phyloP scores from a whole-genome alignment of 2,113 vertebrate species.

The Microcebus lehilahytsara region DNA sequence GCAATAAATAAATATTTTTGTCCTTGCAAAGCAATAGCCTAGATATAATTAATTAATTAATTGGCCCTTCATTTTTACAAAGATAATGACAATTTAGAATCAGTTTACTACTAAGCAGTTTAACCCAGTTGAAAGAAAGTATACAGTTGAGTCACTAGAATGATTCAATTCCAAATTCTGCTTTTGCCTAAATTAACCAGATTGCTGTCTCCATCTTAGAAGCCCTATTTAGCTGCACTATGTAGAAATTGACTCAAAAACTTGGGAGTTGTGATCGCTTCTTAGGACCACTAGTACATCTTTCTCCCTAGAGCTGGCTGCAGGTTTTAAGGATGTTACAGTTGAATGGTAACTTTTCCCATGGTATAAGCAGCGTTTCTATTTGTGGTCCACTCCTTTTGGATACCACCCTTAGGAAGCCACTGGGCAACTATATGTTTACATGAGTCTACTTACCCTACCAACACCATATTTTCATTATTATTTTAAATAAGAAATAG shows the following conservation, averaged over 20 bases:
- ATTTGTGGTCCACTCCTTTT: neutral
- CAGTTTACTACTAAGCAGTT: neutral
- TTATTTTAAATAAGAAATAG: constrained; percentile 29
- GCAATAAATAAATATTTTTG: neutral
- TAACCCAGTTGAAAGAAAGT: neutral
- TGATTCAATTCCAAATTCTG: constrained; percentile 7
- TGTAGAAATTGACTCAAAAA: neutral
- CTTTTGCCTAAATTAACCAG: neutral
- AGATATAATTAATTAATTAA: neutral
- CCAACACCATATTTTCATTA: neutral
- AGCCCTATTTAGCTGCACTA: neutral
- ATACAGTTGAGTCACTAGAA: neutral
- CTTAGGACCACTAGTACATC: neutral
- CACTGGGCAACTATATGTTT: neutral
- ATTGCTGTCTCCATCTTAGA: neutral
- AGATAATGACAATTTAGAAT: neutral
- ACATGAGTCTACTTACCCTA: neutral
- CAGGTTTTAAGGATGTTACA: neutral
- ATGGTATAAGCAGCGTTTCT: neutral
- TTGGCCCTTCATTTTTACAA: neutral
- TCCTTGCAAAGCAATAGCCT: neutral
- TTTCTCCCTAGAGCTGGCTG: neutral
- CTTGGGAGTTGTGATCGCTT: neutral
- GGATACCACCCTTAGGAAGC: neutral
- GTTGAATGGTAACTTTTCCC: neutral